Base-by-base conservation (phyloP, 2,797 vertebrate species). In the Acomys russatus region DNA sequence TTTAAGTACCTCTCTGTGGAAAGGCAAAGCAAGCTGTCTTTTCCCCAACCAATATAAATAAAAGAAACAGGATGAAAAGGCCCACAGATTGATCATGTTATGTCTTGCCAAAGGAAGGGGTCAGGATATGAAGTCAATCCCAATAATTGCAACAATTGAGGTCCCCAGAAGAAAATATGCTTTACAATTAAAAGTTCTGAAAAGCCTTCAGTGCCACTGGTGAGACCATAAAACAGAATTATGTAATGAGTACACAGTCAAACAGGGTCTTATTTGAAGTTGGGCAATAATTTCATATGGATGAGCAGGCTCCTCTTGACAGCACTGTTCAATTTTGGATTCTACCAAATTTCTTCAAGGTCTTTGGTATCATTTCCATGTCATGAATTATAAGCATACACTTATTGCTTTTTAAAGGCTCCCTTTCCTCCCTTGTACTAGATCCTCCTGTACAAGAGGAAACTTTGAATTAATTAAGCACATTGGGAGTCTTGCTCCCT, bases 311-410 rank as follows among this genome's bases (percentile, higher is more conserved):
- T 68, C 63, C 51, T 85, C 10, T 30, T 63, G 33, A 96, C 38
- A 95, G 59, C 61, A 87, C 6, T 61, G 38, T 61, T 73, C 78
- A 78, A 63, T 90, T 80, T 61, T 82, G 35, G 73, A 33, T 87
- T 90, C 33, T 54, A 35, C 66, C 28, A 90, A 92, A 93, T 85
- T 84, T 90, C 80, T 94, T 59, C 11, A 78, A 70, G 44, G 9
- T 33, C 74, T 96, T 95, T 90, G 80, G 93, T 90, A 95, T 10
- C 35, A 77, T 92, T 90, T 78, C 22, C 20, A 73, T 84, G 66
- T 89, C 85, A 51, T 95, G 90, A 80, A 97, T 83, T 92, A 83
- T 33, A 97, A 95, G 77, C 61, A 97, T 38, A 28, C 4, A 87
- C 59, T 92, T 93, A 82, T 96, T 78, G 80, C 92, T 70, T 77